Percentiles rank a stretch among this genome's conserved stretches.
phyloP scores from a whole-genome alignment of 2,113 vertebrate genomes.

The Corythornis cristatus region DNA sequence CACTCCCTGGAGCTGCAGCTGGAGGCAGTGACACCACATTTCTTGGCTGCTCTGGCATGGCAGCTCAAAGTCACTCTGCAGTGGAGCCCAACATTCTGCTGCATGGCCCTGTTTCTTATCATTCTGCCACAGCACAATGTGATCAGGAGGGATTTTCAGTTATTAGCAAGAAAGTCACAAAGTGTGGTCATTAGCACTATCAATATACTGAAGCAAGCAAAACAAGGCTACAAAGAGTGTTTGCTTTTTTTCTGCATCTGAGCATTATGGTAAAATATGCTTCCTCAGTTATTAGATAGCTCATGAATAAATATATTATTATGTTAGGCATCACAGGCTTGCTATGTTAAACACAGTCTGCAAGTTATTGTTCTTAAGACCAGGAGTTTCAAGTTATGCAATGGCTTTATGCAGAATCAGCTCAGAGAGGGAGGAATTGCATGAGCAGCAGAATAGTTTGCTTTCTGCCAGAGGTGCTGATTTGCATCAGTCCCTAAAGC shows the following conservation, averaged over 20 bases:
- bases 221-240: conserved; percentile 17
- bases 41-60: neutral
- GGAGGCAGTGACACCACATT: neutral
- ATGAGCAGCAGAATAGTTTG: conserved; percentile 27
- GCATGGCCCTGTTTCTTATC: neutral
- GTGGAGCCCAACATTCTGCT: neutral
- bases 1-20: neutral
- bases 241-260: neutral
- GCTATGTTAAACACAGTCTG: neutral
- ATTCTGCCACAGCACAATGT: neutral
- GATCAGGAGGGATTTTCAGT: conserved; percentile 53
- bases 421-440: conserved; percentile 15
- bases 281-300: conserved; percentile 58
- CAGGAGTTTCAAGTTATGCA: neutral
- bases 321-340: neutral
- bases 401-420: conserved; percentile 29
- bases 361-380: conserved; percentile 38
- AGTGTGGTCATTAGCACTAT: conserved; percentile 25
- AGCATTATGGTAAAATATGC: conserved; percentile 52
- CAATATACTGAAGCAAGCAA: conserved; percentile 12
- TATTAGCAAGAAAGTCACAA: conserved; percentile 41
- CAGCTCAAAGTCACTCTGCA: neutral
- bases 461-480: neutral
- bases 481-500: conserved; percentile 41
- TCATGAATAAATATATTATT: conserved; percentile 58